These are phyloP conservation scores for Tachina fera DNA, from an alignment of 2,888 invertebrate species.

Conservation along the genomic window DNA sequence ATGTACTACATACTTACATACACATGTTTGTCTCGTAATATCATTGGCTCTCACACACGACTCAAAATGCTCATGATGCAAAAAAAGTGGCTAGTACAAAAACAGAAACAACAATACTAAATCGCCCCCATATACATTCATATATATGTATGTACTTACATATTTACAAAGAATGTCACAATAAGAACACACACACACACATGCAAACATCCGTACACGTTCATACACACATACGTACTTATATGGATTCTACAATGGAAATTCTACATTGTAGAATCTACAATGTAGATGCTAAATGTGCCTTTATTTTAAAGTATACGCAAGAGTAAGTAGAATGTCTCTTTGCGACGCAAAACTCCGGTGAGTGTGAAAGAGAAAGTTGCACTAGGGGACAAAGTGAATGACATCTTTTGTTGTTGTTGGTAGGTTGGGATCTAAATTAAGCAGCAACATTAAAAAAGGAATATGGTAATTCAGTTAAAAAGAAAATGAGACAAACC, in stretches of 20 bases:
- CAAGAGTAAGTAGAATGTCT: conserved; percentile 24
- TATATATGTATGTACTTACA: too few species aligned
- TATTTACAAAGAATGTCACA: conserved; percentile 57
- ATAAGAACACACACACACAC: conserved; percentile 10
- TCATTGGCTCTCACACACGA: conserved; percentile 58
- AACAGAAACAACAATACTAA: conserved; percentile 39
- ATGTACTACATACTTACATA: neutral
- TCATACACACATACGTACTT: too few species aligned
- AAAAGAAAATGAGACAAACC: conserved; percentile 45
- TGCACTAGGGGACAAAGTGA: conserved; percentile 54
- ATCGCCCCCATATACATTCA: conserved; percentile 42
- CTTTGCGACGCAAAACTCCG: neutral
- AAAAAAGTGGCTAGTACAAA: neutral
- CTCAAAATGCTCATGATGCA: conserved; percentile 32
- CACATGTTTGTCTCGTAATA: conserved; percentile 7
- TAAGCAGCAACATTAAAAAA: conserved; percentile 4
- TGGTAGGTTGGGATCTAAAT: conserved; percentile 11
- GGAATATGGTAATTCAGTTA: conserved; percentile 48
- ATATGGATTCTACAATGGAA: too few species aligned
- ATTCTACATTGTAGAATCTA: too few species aligned
- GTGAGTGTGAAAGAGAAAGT: conserved; percentile 39
- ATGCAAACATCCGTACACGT: too few species aligned
- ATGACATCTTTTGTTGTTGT: conserved; percentile 60
- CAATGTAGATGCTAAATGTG: too few species aligned
- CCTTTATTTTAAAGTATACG: neutral